A percentile compares a stretch with the other conserved stretches of the same genome.
Conservation (phyloP, 2,113 vertebrate genomes). For the Grus americana region DNA sequence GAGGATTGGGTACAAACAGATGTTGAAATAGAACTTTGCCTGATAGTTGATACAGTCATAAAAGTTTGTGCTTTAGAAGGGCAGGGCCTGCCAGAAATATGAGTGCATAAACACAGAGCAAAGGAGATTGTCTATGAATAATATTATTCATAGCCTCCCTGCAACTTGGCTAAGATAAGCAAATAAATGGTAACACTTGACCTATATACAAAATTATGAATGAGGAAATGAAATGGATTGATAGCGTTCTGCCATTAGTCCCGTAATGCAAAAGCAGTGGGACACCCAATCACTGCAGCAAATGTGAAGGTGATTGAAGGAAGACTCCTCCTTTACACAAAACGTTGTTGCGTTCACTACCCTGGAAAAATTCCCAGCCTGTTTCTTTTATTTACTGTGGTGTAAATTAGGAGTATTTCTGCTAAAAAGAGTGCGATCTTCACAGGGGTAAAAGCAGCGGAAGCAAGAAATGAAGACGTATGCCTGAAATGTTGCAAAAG, state of each 20-base stretch:
- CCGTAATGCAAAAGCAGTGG: not conserved
- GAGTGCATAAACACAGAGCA: not conserved
- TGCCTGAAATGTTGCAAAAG: not conserved
- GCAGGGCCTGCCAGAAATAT: not conserved
- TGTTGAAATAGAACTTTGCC: not conserved
- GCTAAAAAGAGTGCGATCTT: not conserved
- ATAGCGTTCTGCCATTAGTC: not conserved
- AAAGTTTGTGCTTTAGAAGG: conserved; percentile 8
- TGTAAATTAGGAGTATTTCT: not conserved
- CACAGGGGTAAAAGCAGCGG: not conserved
- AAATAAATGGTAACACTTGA: conserved; percentile 21
- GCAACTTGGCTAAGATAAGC: not conserved
- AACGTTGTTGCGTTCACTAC: not conserved
- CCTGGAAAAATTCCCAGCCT: not conserved
- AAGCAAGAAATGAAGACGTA: not conserved
- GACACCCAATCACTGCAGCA: not conserved
- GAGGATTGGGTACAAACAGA: not conserved
- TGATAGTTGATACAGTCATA: not conserved
- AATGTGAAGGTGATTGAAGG: not conserved
- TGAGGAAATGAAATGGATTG: not conserved
- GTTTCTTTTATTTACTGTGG: not conserved
- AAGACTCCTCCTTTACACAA: not conserved
- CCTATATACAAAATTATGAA: not conserved
- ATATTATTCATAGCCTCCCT: not conserved
- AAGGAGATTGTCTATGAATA: not conserved